Conservation (phyloP, 23 tunicate genomes). For the Ciona savignyi region DNA sequence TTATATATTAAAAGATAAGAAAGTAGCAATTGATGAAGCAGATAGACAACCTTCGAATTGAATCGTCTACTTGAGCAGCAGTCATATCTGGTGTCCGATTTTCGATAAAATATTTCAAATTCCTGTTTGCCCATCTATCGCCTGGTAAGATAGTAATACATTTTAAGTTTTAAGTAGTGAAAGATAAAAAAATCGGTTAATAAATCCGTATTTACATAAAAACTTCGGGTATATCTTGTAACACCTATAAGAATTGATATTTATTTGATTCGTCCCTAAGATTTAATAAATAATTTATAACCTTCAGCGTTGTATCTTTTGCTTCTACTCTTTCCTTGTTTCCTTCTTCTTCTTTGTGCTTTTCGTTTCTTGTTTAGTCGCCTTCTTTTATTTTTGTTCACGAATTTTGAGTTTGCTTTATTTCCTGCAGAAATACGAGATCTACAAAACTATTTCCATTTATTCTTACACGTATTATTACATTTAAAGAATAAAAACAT, state of each 20-base stretch:
- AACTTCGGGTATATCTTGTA: too few species aligned
- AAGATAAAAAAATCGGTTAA: too few species aligned
- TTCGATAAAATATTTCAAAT: slow-evolving; percentile 50
- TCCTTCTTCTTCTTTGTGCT: slow-evolving; percentile 19
- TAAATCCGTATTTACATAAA: too few species aligned
- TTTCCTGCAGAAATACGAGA: slow-evolving; percentile 33
- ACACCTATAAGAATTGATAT: too few species aligned
- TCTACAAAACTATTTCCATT: too few species aligned
- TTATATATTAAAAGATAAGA: too few species aligned
- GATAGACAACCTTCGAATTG: slow-evolving; percentile 58
- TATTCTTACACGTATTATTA: too few species aligned
- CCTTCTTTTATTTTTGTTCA: slow-evolving; percentile 26
- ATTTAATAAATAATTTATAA: too few species aligned
- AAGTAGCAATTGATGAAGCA: too few species aligned
- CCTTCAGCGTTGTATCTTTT: slow-evolving; percentile 52
- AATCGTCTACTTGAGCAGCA: slow-evolving; percentile 20
- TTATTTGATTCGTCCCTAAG: too few species aligned
- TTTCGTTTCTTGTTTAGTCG: slow-evolving; percentile 4
- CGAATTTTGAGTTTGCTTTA: slow-evolving; percentile 34
- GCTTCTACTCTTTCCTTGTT: slow-evolving; percentile 21
- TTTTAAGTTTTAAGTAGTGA: not conserved
- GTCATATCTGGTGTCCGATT: slow-evolving; percentile 73
- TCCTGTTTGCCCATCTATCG: slow-evolving; percentile 42
- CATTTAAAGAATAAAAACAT: too few species aligned
- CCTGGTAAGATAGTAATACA: slow-evolving; percentile 19